Percentiles rank a stretch among this genome's conserved stretches.
Evolutionary conservation across 2,888 invertebrate genomes (phyloP).

Genomic region (Itoplectis maculator): DNA sequence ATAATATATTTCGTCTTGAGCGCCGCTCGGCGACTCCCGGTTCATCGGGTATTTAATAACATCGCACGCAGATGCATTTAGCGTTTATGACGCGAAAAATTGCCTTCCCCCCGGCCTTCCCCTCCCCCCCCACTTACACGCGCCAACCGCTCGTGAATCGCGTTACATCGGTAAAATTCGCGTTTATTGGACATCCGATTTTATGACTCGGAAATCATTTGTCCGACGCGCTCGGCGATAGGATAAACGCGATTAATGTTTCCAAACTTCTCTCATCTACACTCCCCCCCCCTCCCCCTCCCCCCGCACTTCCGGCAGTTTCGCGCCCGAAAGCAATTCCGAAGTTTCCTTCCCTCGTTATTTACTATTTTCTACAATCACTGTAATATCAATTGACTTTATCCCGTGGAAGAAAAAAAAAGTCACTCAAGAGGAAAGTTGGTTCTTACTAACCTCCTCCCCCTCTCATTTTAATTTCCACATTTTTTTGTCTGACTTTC

Average conservation of each 20-base stretch:
- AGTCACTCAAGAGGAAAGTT: no score
- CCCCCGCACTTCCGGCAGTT: no score
- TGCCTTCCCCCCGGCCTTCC: slow-evolving; percentile 30
- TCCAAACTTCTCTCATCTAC: neutral
- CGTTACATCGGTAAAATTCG: slow-evolving; percentile 23
- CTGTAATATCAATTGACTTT: no score
- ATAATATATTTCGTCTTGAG: neutral
- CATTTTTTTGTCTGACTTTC: neutral
- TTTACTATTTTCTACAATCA: neutral
- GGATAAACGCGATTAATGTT: slow-evolving; percentile 23
- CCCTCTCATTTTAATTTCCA: neutral
- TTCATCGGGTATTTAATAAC: slow-evolving; percentile 51
- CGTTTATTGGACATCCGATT: slow-evolving; percentile 36
- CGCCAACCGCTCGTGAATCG: neutral
- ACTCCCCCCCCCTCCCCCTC: neutral
- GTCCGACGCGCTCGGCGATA: neutral
- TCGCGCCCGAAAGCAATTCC: no score
- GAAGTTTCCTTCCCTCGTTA: neutral
- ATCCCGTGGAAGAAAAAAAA: no score
- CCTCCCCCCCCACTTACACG: neutral
- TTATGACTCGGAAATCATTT: slow-evolving; percentile 49
- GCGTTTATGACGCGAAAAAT: slow-evolving; percentile 65
- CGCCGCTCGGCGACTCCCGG: neutral
- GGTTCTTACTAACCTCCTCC: no score
- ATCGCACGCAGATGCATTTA: slow-evolving; percentile 33